Base-by-base conservation (phyloP, 2,113 vertebrate species). In the Peromyscus leucopus region DNA sequence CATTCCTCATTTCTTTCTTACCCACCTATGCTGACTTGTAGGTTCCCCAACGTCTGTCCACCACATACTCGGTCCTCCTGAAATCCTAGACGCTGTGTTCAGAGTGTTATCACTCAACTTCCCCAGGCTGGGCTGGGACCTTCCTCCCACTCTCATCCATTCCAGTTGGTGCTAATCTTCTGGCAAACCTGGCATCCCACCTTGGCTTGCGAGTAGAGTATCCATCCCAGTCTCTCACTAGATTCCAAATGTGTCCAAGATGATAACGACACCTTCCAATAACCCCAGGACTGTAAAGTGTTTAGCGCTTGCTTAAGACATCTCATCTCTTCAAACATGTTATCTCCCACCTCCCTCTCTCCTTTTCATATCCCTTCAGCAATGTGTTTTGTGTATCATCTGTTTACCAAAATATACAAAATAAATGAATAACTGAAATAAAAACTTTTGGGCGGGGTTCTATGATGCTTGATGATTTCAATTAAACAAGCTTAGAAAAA, bases 401-500 rank as follows among this genome's bases (percentile, higher is more conserved):
- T 89, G 19, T 51, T 93, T 80, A 85, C 24, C 63, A 76, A 85
- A 74, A 3, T 80, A 86, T 31, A 55, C 80, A 55, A 48, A 89
- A 78, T 78, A 63, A 93, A 78, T 36, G 17, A 75, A 51, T 39
- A 92, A 87, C 12, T 13, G 46, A 93, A 74, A 84, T 15, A 63
- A 91, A 31, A 90, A 84, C 24, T 55, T 94, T 84, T 19, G 28
- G 79, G 76, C 0, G 24, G 84, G 76, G 1, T 19, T 24, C 72
- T 95, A 63, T 71, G n/a, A 85, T 21, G 63, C 36, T 89, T 97
- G 94, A 90, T 90, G 22, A 88, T 72, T 46, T 85, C 72, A n/a
- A 75, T 80, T 21, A 80, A 94, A 96, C 22, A 83, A 74, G n/a
- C 55, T 89, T 76, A 48, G 55, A 6, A 87, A 79, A 69, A 96